phyloP scores from a whole-genome alignment of 2,888 invertebrate genomes.

The Parnassius smintheus region DNA sequence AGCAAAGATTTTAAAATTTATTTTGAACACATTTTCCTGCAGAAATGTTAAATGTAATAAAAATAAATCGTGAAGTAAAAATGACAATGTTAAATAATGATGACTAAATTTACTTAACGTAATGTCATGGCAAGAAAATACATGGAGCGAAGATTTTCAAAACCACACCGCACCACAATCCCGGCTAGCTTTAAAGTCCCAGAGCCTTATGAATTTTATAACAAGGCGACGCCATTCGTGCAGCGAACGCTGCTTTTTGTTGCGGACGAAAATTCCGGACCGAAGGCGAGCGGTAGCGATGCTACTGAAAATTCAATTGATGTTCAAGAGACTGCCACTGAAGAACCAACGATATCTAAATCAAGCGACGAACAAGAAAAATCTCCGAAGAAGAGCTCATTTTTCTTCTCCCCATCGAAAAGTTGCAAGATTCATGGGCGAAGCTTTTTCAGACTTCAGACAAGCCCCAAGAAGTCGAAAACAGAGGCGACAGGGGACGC shows the following conservation, averaged over 20 bases:
- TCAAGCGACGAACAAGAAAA: conserved; percentile 69
- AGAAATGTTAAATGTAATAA: not conserved
- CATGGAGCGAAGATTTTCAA: conserved; percentile 76
- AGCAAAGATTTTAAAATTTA: not conserved
- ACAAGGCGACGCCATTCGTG: conserved; percentile 77
- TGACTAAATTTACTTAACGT: conserved; percentile 11
- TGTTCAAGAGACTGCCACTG: conserved; percentile 41
- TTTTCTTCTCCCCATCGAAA: conserved; percentile 78
- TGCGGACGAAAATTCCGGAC: conserved; percentile 71
- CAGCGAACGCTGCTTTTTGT: conserved; percentile 74
- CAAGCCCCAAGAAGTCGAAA: conserved; percentile 77
- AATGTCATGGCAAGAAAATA: conserved; percentile 78
- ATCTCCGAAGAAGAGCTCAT: conserved; percentile 76
- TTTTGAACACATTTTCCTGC: no score
- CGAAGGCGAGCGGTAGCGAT: conserved; percentile 51
- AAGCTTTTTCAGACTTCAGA: conserved; percentile 77
- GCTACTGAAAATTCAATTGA: conserved; percentile 41
- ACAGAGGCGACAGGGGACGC: conserved; percentile 50
- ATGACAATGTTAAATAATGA: conserved; percentile 1
- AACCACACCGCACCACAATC: conserved; percentile 71
- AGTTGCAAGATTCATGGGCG: conserved; percentile 76
- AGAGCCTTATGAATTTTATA: conserved; percentile 73
- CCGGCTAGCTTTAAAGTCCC: conserved; percentile 73
- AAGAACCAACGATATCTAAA: conserved; percentile 57
- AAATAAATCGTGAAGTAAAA: not conserved